A percentile compares a stretch with the other conserved stretches of the same genome.
phyloP scores from a whole-genome alignment of 2,888 invertebrate genomes.

The Papilio protenor region DNA sequence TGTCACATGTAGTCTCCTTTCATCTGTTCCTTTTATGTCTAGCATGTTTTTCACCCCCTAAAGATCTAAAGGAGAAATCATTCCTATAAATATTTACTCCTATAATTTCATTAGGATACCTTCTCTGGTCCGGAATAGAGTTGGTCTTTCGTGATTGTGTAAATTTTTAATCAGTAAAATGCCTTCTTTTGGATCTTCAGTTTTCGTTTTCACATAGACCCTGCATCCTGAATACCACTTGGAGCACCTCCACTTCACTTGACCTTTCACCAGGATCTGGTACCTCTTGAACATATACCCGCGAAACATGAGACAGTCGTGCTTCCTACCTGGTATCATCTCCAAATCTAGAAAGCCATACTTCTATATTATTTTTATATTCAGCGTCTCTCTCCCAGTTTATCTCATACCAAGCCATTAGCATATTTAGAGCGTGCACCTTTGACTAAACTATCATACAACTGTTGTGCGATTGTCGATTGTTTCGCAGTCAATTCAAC shows the following conservation, averaged over 20 bases:
- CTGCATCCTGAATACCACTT: constrained; percentile 49
- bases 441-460: too few relatives aligned
- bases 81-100: background rate
- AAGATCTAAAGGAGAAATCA: background rate
- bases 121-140: constrained; percentile 25
- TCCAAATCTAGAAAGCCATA: constrained; percentile 38
- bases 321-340: constrained; percentile 47
- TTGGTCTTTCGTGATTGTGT: constrained; percentile 42
- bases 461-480: too few relatives aligned
- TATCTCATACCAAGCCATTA: too few relatives aligned
- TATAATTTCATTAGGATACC: constrained; percentile 35
- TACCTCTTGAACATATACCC: constrained; percentile 50
- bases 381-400: background rate
- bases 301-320: constrained; percentile 47
- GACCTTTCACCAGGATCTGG: constrained; percentile 46
- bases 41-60: background rate
- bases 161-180: constrained; percentile 23
- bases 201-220: constrained; percentile 42
- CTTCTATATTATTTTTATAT: background rate
- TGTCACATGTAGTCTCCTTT: too few relatives aligned
- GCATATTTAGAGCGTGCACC: too few relatives aligned
- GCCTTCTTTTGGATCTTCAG: constrained; percentile 42
- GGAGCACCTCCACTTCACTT: constrained; percentile 51
- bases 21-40: too few relatives aligned
- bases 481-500: too few relatives aligned